Evolutionary conservation across 2,797 vertebrate species (phyloP).

Genomic region (Sylvia borin): DNA sequence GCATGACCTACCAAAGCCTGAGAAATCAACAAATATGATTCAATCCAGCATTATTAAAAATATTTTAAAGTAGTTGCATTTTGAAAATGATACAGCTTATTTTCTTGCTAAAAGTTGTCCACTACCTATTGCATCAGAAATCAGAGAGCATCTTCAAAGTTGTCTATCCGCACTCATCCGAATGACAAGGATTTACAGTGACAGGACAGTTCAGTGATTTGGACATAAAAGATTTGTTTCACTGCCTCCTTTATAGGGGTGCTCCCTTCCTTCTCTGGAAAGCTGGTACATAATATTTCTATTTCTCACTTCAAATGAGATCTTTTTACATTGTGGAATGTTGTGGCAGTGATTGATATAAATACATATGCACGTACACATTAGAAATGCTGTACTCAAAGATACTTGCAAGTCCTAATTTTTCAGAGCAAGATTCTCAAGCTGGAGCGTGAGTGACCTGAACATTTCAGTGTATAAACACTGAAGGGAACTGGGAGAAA

Average conservation of each 20-base stretch:
- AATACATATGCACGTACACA: neutral
- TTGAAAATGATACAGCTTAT: neutral
- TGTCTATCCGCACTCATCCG: neutral
- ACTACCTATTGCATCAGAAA: neutral
- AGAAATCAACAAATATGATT: neutral
- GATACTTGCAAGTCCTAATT: neutral
- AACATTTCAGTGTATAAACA: conserved; percentile 12
- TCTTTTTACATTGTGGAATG: neutral
- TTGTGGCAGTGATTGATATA: neutral
- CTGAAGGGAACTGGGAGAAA: conserved; percentile 32
- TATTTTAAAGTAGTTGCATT: neutral
- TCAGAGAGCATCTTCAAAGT: neutral
- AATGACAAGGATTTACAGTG: conserved; percentile 10
- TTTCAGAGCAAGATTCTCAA: conserved; percentile 9
- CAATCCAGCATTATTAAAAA: neutral
- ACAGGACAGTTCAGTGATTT: neutral
- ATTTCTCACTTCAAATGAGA: neutral
- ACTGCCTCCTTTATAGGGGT: neutral
- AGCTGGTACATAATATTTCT: neutral
- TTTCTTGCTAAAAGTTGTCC: neutral
- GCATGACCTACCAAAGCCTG: neutral
- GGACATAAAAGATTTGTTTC: neutral
- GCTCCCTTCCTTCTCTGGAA: neutral
- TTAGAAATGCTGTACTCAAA: neutral
- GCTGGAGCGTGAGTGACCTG: neutral